Evolutionary conservation across 2,888 invertebrate genomes (phyloP).

Genomic region (Azorinus chamasolen): DNA sequence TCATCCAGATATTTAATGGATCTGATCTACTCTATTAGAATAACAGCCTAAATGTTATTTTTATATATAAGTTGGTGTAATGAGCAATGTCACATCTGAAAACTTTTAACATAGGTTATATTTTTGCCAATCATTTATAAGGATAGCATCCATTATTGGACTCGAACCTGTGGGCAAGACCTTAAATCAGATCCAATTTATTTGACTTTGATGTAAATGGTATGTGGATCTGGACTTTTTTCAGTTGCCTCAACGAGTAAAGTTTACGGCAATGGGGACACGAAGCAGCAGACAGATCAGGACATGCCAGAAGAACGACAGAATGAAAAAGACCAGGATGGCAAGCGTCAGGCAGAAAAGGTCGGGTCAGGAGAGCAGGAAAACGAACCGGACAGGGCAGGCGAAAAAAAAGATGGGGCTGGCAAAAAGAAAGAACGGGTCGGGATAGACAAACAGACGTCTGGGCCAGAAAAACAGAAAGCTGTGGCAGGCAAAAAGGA

Average conservation of each 20-base stretch:
- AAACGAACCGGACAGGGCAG: slow-evolving; percentile 6
- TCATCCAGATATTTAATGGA: slow-evolving; percentile 7
- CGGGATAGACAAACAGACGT: slow-evolving; percentile 5
- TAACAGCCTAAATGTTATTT: slow-evolving; percentile 7
- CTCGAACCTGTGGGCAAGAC: slow-evolving; percentile 7
- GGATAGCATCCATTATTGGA: slow-evolving; percentile 9
- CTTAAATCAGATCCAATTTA: slow-evolving; percentile 9
- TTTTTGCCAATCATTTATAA: slow-evolving; percentile 9
- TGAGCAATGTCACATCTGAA: slow-evolving; percentile 7
- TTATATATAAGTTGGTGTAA: slow-evolving; percentile 5
- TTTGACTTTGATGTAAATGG: slow-evolving; percentile 6
- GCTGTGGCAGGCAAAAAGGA: too few species aligned
- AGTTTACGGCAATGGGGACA: slow-evolving; percentile 9
- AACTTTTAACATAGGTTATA: slow-evolving; percentile 6
- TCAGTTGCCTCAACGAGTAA: slow-evolving; percentile 9
- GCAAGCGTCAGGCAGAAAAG: slow-evolving; percentile 9
- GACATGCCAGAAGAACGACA: slow-evolving; percentile 9
- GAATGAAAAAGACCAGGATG: slow-evolving; percentile 6
- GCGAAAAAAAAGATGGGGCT: slow-evolving; percentile 9
- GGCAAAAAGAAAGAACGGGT: slow-evolving; percentile 7
- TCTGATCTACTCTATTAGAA: slow-evolving; percentile 5
- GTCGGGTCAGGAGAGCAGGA: slow-evolving; percentile 9
- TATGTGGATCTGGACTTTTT: slow-evolving; percentile 6
- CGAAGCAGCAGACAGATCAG: slow-evolving; percentile 7
- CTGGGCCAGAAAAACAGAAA: neutral